Evolutionary conservation across 2,113 vertebrate species (phyloP).

Genomic region (Rhineura floridana): DNA sequence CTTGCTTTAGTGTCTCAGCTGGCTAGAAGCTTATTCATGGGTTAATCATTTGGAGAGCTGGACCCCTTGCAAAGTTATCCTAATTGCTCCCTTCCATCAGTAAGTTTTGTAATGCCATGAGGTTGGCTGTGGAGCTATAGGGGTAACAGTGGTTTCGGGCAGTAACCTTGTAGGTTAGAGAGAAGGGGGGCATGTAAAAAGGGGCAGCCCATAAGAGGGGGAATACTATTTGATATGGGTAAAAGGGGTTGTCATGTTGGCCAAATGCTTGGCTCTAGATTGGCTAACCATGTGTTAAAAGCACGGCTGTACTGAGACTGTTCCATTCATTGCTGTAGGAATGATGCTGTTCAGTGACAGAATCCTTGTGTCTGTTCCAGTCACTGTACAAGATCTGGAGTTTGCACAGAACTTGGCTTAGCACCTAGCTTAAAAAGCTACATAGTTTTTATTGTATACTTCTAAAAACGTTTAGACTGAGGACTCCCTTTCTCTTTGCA

Average conservation of each 20-base stretch:
- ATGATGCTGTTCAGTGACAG: background rate
- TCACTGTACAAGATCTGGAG: background rate
- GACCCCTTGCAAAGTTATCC: background rate
- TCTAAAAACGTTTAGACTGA: background rate
- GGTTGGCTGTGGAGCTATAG: background rate
- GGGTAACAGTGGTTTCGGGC: background rate
- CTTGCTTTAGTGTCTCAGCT: background rate
- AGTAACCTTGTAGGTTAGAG: background rate
- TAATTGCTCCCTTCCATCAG: background rate
- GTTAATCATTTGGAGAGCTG: background rate
- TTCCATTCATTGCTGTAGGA: background rate
- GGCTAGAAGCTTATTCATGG: background rate
- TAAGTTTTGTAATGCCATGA: background rate
- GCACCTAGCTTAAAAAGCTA: background rate
- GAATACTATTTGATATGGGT: background rate
- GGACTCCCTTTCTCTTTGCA: slow-evolving; percentile 61
- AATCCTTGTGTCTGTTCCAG: background rate
- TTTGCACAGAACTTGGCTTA: background rate
- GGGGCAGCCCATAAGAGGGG: background rate
- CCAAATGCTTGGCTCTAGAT: background rate
- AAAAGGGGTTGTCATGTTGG: background rate
- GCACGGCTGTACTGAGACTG: background rate
- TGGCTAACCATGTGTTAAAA: background rate
- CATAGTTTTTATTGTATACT: background rate
- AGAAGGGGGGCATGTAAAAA: background rate